Evolutionary conservation across 1,140 invertebrate genomes (phyloP), one percentile per base, ranked within the genome.

Genomic region (Euglossa dilemma): DNA sequence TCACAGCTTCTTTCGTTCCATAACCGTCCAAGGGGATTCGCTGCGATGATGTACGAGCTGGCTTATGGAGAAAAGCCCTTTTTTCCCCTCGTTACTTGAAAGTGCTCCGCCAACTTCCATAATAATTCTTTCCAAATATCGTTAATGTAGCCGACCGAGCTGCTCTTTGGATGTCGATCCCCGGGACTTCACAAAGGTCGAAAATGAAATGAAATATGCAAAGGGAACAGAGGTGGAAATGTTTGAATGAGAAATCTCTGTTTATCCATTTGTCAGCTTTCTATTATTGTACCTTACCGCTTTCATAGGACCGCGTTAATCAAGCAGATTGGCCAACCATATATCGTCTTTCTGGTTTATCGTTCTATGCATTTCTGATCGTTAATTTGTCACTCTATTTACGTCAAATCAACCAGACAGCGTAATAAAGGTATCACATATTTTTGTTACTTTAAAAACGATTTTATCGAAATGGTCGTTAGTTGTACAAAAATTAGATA

Each of bases 51-150:
- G 85, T 91, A 90, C 87, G 85, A 89, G 87, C 89, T 86, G 59
- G 87, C 89, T 87, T 89, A 86, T 84, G 79, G 84, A 87, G 84
- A 77, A 85, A 90, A 86, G 85, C 89, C 86, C 89, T 88, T 88
- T 91, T 91, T 88, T 89, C 77, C 84, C 89, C 86, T 91, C 87
- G 87, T 91, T 91, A 91, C 80, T 86, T 82, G 47, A 85, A 90
- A 89, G 84, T 90, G 85, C 75, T 85, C 87, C 83, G 80, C 86
- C 84, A 91, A 89, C 81, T 91, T 90, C 87, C 59, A 87, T 90
- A 91, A 91, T 91, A 91, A 91, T 91, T 91, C 90, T 90, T 89
- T 91, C 80, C 87, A 84, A 91, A 91, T 90, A 90, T 91, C 89
- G 88, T 90, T 87, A 91, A 90, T 87, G 85, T 87, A 85, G 72